Percentiles rank a stretch among this genome's conserved stretches.
Evolutionary conservation across 2,113 vertebrate species (phyloP).

Genomic region (Phalacrocorax aristotelis): DNA sequence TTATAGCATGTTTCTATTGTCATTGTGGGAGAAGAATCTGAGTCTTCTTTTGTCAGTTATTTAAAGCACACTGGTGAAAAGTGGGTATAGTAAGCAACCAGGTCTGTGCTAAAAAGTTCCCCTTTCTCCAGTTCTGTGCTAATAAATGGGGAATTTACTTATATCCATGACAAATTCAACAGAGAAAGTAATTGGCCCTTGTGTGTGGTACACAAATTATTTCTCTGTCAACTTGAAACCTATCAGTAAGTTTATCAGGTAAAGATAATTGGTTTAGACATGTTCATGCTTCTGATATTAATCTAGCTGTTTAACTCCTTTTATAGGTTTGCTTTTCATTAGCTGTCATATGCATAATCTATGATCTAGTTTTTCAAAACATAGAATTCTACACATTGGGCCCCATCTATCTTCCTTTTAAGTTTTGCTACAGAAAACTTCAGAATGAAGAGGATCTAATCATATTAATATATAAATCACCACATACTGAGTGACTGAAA

Average conservation of each 20-base stretch:
- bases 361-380: slow-evolving; percentile 20
- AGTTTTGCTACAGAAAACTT: not conserved
- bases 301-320: not conserved
- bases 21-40: not conserved
- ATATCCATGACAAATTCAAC: slow-evolving; percentile 32
- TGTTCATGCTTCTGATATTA: not conserved
- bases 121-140: not conserved
- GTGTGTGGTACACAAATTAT: not conserved
- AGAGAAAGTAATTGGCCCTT: not conserved
- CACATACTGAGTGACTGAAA: not conserved
- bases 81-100: not conserved
- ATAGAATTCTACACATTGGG: not conserved
- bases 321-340: not conserved
- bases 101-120: not conserved
- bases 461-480: not conserved
- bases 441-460: not conserved
- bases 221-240: not conserved
- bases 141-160: slow-evolving; percentile 16
- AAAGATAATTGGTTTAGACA: not conserved
- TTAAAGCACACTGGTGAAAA: not conserved
- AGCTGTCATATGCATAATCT: slow-evolving; percentile 16
- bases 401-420: not conserved
- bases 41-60: not conserved
- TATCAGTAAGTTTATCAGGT: slow-evolving; percentile 5
- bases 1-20: not conserved